Evolutionary conservation across 2,888 invertebrate genomes (phyloP).

Genomic region (Amblyjoppa fuscipennis): DNA sequence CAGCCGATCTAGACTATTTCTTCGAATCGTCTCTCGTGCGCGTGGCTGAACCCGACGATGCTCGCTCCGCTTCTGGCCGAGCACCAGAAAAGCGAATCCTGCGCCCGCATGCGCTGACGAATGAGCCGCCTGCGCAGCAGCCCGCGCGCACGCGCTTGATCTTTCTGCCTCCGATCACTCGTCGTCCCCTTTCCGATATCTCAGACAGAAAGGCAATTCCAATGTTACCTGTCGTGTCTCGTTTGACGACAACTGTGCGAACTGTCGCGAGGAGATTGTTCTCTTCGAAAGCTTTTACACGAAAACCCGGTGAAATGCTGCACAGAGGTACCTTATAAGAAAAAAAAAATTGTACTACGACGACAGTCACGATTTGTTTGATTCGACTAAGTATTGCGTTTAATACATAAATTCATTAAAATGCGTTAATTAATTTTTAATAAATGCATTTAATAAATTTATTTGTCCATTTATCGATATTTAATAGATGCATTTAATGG

Average conservation of each 20-base stretch:
- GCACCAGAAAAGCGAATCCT: slow-evolving; percentile 8
- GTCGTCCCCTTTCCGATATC: slow-evolving; percentile 11
- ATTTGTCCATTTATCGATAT: no score
- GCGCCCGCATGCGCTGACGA: background rate
- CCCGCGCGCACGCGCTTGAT: background rate
- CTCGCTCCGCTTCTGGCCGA: background rate
- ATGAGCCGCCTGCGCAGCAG: background rate
- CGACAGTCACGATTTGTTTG: no score
- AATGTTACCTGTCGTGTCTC: background rate
- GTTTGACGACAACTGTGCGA: background rate
- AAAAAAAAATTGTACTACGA: background rate
- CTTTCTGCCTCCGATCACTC: slow-evolving; percentile 24
- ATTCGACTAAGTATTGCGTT: no score
- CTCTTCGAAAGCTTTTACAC: background rate
- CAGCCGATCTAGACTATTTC: slow-evolving; percentile 60
- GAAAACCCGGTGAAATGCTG: background rate
- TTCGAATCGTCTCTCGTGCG: slow-evolving; percentile 20
- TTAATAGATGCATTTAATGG: no score
- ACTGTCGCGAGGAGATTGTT: background rate
- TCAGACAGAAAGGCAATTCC: slow-evolving; percentile 23
- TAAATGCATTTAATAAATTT: no score
- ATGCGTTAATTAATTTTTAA: no score
- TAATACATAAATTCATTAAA: no score
- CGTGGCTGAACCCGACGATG: background rate
- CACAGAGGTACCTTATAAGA: background rate